Base-by-base conservation (phyloP, 1,140 invertebrate genomes). In the Drosophila aff. region DNA sequence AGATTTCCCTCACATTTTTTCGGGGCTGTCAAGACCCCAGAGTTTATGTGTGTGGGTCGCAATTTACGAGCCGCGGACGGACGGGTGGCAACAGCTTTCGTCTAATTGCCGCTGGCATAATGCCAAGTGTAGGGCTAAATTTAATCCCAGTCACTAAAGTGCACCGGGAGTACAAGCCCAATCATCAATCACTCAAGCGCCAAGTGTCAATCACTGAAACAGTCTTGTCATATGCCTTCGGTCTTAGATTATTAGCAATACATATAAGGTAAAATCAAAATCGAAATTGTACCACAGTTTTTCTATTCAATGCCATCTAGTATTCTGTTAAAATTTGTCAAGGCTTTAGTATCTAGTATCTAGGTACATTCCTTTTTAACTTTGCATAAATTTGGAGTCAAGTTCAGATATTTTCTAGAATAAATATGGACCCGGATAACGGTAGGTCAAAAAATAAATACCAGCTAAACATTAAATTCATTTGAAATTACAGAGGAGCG, bases 31-130 rank as follows among this genome's bases (percentile, higher is more conserved):
- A 82, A 82, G 59, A 79, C 52, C 53, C 21, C n/a, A 15, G 28
- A 41, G 43, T 52, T 76, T 15, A 79, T 68, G 82, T 28, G 47
- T 23, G 28, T 62, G 53, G 80, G 62, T 57, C 58, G 57, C 13
- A 69, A 84, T 89, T 89, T 90, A 84, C 64, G 74, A 81, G 49
- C 50, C 59, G 10, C 26, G 65, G 38, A 43, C 41, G 41, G 46
- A 43, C 44, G 41, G 46, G 36, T 47, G 21, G 59, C 28, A 60
- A 69, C 73, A 81, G 77, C 77, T 75, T 66, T 63, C 65, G 69
- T 79, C 84, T 87, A 87, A 87, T 90, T 87, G 84, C 68, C 63
- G 26, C 68, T 87, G 84, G 81, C 84, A 66, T 50, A 53, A 55
- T 44, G 84, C 85, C 84, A 89, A 80, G 21, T 65, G 61, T 43